These are phyloP conservation scores for Ectobius pallidus DNA, from an alignment of 2,888 invertebrate species.

Conservation along the genomic window DNA sequence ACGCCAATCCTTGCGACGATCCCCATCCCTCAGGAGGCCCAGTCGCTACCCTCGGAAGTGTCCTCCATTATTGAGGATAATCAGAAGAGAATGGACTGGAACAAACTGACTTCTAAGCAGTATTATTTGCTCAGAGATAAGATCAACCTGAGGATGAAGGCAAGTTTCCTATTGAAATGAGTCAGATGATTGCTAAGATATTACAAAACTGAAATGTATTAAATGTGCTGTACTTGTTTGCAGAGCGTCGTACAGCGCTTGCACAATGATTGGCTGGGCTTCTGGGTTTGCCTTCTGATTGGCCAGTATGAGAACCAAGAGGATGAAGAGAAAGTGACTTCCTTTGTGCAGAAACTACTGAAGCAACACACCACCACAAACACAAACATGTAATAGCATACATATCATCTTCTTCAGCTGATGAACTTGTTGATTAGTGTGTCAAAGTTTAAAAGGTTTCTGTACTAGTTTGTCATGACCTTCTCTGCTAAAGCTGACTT, in stretches of 20 bases:
- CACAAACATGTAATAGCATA: too few species aligned
- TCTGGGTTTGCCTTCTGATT: conserved; percentile 4
- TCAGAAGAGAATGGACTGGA: background rate
- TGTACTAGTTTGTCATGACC: too few species aligned
- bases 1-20: background rate
- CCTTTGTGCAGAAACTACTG: background rate
- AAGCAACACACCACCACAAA: too few species aligned
- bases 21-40: background rate
- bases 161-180: background rate
- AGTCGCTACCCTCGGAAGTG: background rate
- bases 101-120: background rate
- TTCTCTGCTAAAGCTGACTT: too few species aligned
- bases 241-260: conserved; percentile 8
- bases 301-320: background rate
- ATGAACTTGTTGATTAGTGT: too few species aligned
- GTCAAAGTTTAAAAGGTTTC: too few species aligned
- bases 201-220: too few species aligned
- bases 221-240: too few species aligned
- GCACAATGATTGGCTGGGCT: conserved; percentile 3
- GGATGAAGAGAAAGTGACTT: background rate
- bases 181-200: too few species aligned
- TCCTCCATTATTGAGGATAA: background rate
- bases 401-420: too few species aligned
- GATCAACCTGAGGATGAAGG: conserved; percentile 12
- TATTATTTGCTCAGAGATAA: background rate